Evolutionary conservation across 1,140 invertebrate species (phyloP), one percentile per base, ranked within the genome.

Genomic region (Apis dorsata): DNA sequence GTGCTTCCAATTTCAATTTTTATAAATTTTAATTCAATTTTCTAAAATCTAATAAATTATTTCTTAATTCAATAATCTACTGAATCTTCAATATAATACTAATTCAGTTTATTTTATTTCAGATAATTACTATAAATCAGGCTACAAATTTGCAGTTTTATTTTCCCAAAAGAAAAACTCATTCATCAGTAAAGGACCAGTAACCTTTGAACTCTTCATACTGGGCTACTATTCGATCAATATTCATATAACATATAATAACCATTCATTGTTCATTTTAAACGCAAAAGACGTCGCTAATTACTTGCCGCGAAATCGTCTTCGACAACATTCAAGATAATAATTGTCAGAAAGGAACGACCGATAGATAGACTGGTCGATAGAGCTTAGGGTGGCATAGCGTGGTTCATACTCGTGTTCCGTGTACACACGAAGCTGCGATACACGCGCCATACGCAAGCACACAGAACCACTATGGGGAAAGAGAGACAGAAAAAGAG

Each of bases 311-410:
- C 55, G 3, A 73, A n/a, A 11, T 34, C 71, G 24, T 49, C 1
- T 44, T 9, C 9, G 15, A 49, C 10, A 17, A 53, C 15, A 4
- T 5, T 13, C 34, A 34, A n/a, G 60, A 49, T n/a, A 69, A 66
- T 68, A 57, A 66, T 75, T 57, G 28, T 24, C n/a, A 10, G 53
- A 55, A 68, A 68, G 51, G 11, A 81, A 65, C 51, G 68, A 79
- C 68, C 70, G 71, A 81, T 81, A 68, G 79, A 75, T 24, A 57
- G 17, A 57, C 15, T 24, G 72, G 44, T 72, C 78, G 78, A 79
- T 79, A 71, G 17, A 60, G 44, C n/a, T 72, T 79, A 60, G 65
- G 76, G 76, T 78, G 28, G 77, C 59, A 11, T 75, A 74, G 53
- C 51, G 72, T 62, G 57, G 59, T 81, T 77, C 19, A 28, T 76